Evolutionary conservation across 2,113 vertebrate genomes (phyloP).

Genomic region (Zapornia atra): DNA sequence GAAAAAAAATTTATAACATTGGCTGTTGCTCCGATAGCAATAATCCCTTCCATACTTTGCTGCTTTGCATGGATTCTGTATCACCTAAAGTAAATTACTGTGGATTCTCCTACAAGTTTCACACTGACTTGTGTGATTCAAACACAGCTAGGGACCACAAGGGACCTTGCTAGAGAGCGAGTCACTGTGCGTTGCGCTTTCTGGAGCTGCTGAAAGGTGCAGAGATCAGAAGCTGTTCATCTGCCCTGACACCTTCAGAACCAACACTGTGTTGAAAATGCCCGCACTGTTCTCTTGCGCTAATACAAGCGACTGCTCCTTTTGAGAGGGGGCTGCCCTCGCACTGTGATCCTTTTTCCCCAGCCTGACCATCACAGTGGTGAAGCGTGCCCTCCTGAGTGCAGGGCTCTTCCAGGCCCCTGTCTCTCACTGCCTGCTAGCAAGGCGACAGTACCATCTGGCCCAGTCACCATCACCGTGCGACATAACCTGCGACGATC

Average conservation of each 20-base stretch:
- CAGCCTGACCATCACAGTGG: background rate
- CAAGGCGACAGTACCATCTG: background rate
- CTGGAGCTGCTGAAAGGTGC: background rate
- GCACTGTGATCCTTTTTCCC: fast-evolving
- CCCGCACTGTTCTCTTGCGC: background rate
- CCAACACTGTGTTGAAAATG: background rate
- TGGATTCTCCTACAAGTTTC: background rate
- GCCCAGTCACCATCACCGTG: background rate
- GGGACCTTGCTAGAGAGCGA: background rate
- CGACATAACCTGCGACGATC: constrained; percentile 3
- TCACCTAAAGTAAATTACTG: background rate
- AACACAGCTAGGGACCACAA: background rate
- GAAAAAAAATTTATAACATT: background rate
- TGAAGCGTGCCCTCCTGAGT: background rate
- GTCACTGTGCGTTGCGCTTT: background rate
- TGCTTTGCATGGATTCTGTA: background rate
- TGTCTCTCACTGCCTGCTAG: background rate
- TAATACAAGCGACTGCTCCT: background rate
- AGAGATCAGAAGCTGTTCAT: background rate
- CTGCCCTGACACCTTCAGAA: background rate
- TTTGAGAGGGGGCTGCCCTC: background rate
- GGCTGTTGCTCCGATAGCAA: background rate
- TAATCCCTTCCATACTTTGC: background rate
- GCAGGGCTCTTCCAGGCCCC: background rate
- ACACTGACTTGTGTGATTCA: background rate